A percentile compares a stretch with the other conserved stretches of the same genome.
phyloP scores from a whole-genome alignment of 2,113 vertebrate genomes.

The Urocitellus parryii region DNA sequence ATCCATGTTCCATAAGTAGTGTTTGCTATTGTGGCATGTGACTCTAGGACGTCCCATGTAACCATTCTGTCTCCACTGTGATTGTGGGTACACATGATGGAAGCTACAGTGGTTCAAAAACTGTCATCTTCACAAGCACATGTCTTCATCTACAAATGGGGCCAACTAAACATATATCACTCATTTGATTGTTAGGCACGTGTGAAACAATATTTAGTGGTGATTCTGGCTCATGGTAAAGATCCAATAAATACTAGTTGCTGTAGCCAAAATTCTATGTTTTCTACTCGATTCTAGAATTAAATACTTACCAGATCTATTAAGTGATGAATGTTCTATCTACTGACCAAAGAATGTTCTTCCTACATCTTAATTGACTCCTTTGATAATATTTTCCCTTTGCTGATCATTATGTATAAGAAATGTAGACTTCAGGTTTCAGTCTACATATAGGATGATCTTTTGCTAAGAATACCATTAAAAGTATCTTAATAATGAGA shows the following conservation, averaged over 20 bases:
- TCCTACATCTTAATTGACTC: background rate
- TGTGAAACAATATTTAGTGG: background rate
- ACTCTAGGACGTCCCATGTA: background rate
- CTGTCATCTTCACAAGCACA: background rate
- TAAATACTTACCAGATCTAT: background rate
- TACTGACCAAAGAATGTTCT: background rate
- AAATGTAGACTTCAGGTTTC: background rate
- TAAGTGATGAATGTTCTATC: background rate
- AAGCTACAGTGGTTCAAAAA: background rate
- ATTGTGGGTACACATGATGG: background rate
- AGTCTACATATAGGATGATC: too few relatives aligned
- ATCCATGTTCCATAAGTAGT: background rate
- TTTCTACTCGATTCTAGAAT: background rate
- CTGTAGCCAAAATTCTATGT: background rate
- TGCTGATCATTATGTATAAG: background rate
- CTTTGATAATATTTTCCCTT: background rate
- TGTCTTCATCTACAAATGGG: background rate
- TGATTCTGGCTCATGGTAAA: background rate
- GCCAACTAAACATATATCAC: background rate
- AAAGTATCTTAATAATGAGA: background rate
- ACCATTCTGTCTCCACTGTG: background rate
- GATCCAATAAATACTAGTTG: background rate
- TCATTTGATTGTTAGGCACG: background rate
- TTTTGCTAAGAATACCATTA: background rate
- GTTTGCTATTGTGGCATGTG: background rate